These are phyloP conservation scores for Dasypolia templi DNA, from an alignment of 2,888 invertebrate species.

Conservation along the genomic window DNA sequence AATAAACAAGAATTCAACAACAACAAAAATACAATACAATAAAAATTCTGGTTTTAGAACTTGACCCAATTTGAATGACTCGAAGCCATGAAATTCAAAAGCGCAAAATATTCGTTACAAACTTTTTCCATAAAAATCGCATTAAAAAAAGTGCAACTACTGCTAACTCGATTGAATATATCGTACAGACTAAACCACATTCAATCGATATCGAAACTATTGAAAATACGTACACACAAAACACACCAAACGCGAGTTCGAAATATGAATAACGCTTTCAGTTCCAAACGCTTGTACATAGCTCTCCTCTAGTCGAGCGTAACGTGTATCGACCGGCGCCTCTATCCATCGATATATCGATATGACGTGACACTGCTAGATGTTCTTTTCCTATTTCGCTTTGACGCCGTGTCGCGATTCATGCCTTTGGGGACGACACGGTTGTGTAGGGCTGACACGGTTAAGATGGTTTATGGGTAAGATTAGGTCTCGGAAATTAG, in stretches of 20 bases:
- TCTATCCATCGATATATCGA: constrained; percentile 56
- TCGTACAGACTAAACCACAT: constrained; percentile 18
- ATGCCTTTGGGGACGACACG: constrained; percentile 64
- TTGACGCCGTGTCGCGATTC: constrained; percentile 70
- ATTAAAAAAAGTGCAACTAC: constrained; percentile 20
- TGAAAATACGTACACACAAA: constrained; percentile 34
- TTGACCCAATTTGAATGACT: background rate
- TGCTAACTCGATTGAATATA: constrained; percentile 32
- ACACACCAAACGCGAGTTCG: constrained; percentile 34
- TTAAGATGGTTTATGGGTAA: background rate
- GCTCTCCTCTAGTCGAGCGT: constrained; percentile 49
- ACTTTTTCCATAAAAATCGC: constrained; percentile 21
- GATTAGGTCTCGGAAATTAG: background rate
- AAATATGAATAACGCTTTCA: constrained; percentile 57
- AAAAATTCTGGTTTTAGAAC: background rate
- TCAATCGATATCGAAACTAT: constrained; percentile 33
- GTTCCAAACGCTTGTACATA: constrained; percentile 50
- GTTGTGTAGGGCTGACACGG: constrained; percentile 66
- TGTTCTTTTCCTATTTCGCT: constrained; percentile 74
- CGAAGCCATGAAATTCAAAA: background rate
- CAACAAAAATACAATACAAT: too few species aligned
- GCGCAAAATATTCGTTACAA: constrained; percentile 13
- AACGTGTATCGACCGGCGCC: constrained; percentile 55
- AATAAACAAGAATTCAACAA: too few species aligned
- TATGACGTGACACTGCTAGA: constrained; percentile 59